Conservation (phyloP, 2,888 invertebrate species). For the Rapana venosa region DNA sequence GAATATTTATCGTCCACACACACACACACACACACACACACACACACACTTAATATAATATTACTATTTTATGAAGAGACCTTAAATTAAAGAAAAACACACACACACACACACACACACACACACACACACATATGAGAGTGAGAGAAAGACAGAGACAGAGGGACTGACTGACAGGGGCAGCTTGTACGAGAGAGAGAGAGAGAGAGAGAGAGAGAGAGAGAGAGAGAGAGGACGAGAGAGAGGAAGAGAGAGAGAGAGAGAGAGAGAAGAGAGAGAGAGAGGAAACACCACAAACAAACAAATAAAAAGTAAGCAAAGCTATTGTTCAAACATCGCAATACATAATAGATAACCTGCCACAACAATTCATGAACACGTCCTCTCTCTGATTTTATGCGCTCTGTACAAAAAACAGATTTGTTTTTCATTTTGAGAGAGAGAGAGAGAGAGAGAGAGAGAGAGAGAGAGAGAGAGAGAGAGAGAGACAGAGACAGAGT, state of each 20-base stretch:
- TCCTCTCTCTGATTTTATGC: too few species aligned
- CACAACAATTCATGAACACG: too few species aligned
- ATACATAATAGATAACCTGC: too few species aligned
- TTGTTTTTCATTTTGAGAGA: too few species aligned
- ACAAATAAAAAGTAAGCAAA: background rate
- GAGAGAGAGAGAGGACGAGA: background rate
- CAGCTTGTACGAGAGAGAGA: background rate
- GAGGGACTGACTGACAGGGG: background rate
- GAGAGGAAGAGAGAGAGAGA: background rate
- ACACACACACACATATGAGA: background rate
- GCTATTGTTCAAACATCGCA: too few species aligned
- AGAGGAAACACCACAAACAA: background rate
- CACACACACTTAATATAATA: too few species aligned
- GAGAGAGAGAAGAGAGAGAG: background rate
- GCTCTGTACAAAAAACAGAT: too few species aligned
- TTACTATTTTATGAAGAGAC: too few species aligned
- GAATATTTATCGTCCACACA: too few species aligned
- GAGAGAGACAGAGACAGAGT: background rate
- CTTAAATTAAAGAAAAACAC: too few species aligned
- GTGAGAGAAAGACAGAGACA: background rate
- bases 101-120: too few species aligned
- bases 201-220: background rate
- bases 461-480: constrained; percentile 19
- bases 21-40: too few species aligned
- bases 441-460: background rate